Conservation (phyloP, 2,797 vertebrate genomes). For the Emydoidea blandingii region DNA sequence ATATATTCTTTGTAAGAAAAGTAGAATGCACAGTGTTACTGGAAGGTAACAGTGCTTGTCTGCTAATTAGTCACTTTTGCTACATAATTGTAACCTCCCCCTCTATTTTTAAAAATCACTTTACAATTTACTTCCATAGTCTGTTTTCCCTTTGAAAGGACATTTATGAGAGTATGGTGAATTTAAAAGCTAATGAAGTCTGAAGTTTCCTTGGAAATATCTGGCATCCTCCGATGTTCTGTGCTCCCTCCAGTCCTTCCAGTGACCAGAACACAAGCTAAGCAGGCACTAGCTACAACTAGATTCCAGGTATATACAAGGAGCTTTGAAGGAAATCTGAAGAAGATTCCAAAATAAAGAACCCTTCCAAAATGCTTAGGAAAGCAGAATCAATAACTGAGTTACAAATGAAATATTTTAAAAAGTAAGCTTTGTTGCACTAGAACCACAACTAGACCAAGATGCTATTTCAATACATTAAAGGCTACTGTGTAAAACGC, state of each 20-base stretch:
- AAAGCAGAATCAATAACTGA: background rate
- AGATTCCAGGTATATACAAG: background rate
- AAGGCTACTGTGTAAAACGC: background rate
- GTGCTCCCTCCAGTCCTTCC: background rate
- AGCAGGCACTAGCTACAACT: background rate
- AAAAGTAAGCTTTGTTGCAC: background rate
- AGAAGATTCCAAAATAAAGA: background rate
- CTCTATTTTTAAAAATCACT: slow-evolving; percentile 40
- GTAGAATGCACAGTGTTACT: background rate
- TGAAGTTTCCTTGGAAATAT: slow-evolving; percentile 44
- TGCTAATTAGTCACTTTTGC: slow-evolving; percentile 61
- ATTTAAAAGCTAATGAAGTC: slow-evolving; percentile 66
- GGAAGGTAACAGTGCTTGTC: background rate
- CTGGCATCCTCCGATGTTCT: slow-evolving; percentile 4
- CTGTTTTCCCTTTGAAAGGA: slow-evolving; percentile 59
- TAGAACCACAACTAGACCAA: background rate
- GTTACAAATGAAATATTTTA: background rate
- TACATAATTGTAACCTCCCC: slow-evolving; percentile 12
- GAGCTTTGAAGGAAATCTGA: background rate
- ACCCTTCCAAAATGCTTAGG: background rate
- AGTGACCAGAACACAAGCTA: background rate
- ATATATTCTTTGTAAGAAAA: background rate
- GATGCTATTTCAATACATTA: background rate
- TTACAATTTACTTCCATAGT: slow-evolving; percentile 53
- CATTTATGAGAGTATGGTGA: slow-evolving; percentile 52